phyloP scores from a whole-genome alignment of 2,113 vertebrate genomes.

The Silurus meridionalis region DNA sequence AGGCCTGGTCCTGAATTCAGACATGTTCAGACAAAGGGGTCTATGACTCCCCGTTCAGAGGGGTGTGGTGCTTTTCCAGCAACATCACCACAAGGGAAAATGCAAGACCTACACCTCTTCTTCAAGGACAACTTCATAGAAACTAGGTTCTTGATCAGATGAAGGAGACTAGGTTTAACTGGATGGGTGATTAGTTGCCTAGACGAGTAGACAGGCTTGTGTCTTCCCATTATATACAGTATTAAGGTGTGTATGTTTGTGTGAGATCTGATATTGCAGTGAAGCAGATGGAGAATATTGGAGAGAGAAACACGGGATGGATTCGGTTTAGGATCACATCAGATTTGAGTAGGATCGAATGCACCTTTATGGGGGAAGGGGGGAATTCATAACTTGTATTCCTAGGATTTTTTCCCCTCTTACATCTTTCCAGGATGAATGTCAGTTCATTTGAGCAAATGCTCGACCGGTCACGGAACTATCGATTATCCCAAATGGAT shows the following conservation, averaged over 20 bases:
- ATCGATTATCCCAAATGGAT: conserved; percentile 2
- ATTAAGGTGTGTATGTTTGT: neutral
- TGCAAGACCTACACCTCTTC: neutral
- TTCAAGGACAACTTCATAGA: neutral
- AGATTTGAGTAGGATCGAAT: neutral
- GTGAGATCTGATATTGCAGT: conserved; percentile 3
- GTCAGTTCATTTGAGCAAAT: neutral
- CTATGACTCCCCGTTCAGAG: conserved; percentile 26
- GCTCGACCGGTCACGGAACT: conserved; percentile 3
- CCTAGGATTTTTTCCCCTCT: neutral
- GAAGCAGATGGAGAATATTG: neutral
- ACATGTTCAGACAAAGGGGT: neutral
- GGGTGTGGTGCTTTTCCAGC: conserved; percentile 37
- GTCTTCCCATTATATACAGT: too few relatives aligned
- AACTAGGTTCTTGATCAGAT: neutral
- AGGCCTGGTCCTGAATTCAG: neutral
- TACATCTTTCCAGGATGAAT: neutral
- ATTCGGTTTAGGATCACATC: neutral
- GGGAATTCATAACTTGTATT: too few relatives aligned
- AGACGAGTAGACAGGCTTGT: neutral
- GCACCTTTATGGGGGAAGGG: neutral
- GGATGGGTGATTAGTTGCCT: too few relatives aligned
- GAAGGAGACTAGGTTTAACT: neutral
- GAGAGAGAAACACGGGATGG: neutral
- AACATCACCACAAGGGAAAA: neutral